Conservation (phyloP, 2,797 vertebrate species). For the Scolopax bukidnonensis region DNA sequence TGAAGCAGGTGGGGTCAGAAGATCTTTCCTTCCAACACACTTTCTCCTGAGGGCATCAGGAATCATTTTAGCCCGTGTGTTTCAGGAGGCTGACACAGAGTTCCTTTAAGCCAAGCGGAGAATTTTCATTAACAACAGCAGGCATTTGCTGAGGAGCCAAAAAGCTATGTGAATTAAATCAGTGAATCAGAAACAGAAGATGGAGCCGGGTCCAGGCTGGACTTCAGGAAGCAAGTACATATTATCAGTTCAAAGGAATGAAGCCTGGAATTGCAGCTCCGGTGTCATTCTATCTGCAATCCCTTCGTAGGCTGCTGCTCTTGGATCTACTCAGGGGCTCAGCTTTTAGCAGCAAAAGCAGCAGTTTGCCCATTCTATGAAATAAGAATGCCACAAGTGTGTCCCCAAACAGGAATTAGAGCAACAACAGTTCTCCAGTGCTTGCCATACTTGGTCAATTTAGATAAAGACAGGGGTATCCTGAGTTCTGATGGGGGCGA, state of each 20-base stretch:
- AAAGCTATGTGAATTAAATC: neutral
- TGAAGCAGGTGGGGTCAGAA: neutral
- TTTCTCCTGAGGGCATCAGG: neutral
- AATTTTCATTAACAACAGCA: neutral
- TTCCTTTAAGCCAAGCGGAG: neutral
- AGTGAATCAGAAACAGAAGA: neutral
- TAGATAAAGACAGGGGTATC: neutral
- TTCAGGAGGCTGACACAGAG: neutral
- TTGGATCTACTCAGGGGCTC: neutral
- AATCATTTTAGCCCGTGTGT: neutral
- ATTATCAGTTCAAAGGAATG: neutral
- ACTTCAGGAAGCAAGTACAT: neutral
- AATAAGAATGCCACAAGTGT: neutral
- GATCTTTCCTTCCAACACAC: neutral
- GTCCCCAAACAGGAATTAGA: neutral
- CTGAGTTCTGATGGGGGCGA: neutral
- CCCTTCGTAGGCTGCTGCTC: neutral
- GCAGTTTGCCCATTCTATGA: neutral
- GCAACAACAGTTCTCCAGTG: neutral
- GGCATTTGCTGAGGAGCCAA: neutral
- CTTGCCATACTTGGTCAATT: neutral
- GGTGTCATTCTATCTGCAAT: neutral
- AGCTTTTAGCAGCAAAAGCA: neutral
- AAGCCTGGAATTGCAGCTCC: neutral
- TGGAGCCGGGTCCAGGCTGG: neutral